phyloP scores from a whole-genome alignment of 1,140 invertebrate species.

The Pentalonia nigronervosa region DNA sequence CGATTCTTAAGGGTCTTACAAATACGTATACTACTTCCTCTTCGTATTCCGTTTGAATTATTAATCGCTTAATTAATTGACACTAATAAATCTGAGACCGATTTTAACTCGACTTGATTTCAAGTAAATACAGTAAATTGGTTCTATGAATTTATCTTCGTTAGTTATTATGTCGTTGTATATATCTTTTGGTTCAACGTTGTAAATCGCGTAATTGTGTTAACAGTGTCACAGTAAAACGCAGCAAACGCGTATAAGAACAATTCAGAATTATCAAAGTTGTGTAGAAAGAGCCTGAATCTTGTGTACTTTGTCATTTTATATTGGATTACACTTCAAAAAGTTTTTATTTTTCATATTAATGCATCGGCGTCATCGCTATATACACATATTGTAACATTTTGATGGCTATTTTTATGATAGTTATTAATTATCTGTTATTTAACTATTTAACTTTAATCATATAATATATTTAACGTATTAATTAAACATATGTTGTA shows the following conservation, averaged over 20 bases:
- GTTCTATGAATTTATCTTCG: conserved; percentile 8
- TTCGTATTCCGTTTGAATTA: not conserved
- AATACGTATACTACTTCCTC: not conserved
- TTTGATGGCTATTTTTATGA: not conserved
- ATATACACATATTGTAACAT: not conserved
- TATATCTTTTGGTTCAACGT: not conserved
- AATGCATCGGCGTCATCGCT: not conserved
- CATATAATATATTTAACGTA: not conserved
- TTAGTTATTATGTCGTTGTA: not conserved
- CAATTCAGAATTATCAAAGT: not conserved
- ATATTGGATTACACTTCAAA: not conserved
- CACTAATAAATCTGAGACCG: not conserved
- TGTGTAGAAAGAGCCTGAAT: not conserved
- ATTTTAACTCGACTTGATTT: not conserved
- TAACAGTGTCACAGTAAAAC: not conserved
- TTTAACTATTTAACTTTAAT: not conserved
- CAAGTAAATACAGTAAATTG: not conserved
- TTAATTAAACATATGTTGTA: not conserved
- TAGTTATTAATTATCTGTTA: not conserved
- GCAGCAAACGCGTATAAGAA: not conserved
- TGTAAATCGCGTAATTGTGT: not conserved
- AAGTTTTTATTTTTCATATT: not conserved
- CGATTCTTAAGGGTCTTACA: not conserved
- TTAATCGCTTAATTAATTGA: conserved; percentile 27
- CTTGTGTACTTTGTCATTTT: not conserved